phyloP scores from a whole-genome alignment of 2,888 invertebrate genomes.

The Lycocerus yunnanus region DNA sequence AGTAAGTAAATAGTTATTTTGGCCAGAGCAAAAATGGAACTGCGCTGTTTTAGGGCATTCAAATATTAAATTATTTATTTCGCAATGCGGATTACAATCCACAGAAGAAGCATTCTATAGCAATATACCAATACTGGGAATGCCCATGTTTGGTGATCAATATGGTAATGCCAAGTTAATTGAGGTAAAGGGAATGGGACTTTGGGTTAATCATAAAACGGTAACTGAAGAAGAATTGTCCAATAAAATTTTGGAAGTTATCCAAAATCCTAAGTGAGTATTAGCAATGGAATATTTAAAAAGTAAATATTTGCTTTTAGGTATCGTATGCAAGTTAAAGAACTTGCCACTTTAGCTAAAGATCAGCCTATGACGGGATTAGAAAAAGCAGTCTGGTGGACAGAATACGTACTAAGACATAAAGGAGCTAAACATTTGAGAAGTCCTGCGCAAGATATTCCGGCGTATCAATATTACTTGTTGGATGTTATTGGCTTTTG shows the following conservation, averaged over 20 bases:
- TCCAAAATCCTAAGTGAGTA: neutral
- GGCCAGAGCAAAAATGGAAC: neutral
- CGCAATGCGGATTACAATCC: neutral
- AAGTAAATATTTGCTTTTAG: neutral
- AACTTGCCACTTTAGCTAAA: neutral
- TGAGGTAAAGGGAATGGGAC: neutral
- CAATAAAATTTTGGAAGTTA: neutral
- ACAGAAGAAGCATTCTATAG: neutral
- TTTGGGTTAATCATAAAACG: neutral
- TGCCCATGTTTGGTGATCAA: neutral
- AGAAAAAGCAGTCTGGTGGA: neutral
- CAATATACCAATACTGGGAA: neutral
- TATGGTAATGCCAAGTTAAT: neutral
- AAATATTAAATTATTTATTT: neutral
- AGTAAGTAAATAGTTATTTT: constrained; percentile 37
- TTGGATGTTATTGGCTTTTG: neutral
- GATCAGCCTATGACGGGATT: neutral
- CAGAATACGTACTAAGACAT: neutral
- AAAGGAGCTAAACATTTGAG: neutral
- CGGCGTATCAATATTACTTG: neutral
- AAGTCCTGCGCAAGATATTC: neutral
- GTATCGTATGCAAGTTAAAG: neutral
- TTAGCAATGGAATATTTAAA: neutral
- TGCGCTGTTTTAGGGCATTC: neutral
- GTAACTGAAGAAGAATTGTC: neutral